Evolutionary conservation across 2,113 vertebrate genomes (phyloP).

Genomic region (Elephas maximus): DNA sequence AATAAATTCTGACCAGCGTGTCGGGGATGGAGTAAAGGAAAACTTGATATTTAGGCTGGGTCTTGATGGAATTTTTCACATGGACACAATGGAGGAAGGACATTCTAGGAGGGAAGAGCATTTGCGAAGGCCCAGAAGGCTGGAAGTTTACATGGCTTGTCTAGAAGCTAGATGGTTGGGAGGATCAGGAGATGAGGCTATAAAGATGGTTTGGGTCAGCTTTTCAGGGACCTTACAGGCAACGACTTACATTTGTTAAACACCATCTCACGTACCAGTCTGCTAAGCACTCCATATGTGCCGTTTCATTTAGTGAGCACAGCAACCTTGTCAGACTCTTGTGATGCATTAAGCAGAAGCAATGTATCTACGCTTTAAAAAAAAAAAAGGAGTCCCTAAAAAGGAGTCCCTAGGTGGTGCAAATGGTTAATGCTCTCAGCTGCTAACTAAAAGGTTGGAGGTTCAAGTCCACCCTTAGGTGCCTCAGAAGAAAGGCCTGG

Average conservation of each 20-base stretch:
- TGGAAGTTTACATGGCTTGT: background rate
- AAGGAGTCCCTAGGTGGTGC: background rate
- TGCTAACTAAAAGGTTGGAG: background rate
- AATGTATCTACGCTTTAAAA: background rate
- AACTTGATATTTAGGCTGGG: background rate
- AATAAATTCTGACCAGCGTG: background rate
- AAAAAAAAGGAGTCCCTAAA: background rate
- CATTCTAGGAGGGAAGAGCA: background rate
- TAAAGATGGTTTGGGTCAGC: background rate
- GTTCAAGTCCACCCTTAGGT: background rate
- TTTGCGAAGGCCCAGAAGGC: background rate
- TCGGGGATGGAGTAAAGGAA: background rate
- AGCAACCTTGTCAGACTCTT: background rate
- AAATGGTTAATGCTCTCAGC: background rate
- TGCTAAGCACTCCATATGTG: background rate
- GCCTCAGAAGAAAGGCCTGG: background rate
- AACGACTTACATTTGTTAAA: background rate
- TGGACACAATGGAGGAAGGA: background rate
- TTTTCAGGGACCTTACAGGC: background rate
- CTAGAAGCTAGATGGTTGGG: no score
- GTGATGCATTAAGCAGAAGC: background rate
- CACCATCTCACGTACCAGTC: fast-evolving
- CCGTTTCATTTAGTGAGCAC: background rate
- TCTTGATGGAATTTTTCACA: background rate
- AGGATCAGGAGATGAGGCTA: background rate